phyloP scores from a whole-genome alignment of 1,140 invertebrate species.

The Anastrepha obliqua region DNA sequence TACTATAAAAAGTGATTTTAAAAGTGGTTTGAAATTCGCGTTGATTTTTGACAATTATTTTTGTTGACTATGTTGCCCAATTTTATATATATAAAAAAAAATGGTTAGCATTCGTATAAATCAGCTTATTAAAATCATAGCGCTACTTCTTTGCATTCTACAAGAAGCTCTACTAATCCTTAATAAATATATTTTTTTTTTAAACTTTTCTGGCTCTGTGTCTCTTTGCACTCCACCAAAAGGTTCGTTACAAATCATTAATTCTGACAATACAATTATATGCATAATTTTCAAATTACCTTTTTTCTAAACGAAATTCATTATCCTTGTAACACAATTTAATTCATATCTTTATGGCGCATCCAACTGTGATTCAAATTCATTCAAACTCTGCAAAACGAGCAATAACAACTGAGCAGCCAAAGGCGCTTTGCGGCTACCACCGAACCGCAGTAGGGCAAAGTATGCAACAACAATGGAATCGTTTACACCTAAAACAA shows the following conservation, averaged over 20 bases:
- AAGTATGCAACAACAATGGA: conserved; percentile 30
- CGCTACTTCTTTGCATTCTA: too few species aligned
- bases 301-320: conserved; percentile 18
- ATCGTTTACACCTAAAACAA: background rate
- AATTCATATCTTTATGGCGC: conserved; percentile 44
- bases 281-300: conserved; percentile 46
- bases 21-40: too few species aligned
- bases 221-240: too few species aligned
- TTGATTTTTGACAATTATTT: too few species aligned
- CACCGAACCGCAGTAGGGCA: background rate
- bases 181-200: too few species aligned
- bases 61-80: too few species aligned
- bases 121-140: too few species aligned
- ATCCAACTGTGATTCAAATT: conserved; percentile 55
- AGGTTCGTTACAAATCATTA: background rate
- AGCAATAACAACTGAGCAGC: conserved; percentile 39
- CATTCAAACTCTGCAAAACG: conserved; percentile 52
- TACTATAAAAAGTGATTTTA: too few species aligned
- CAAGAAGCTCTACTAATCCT: too few species aligned
- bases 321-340: conserved; percentile 49
- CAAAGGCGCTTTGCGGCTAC: conserved; percentile 10
- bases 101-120: too few species aligned
- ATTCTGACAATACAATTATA: conserved; percentile 42
- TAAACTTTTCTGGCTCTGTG: too few species aligned
- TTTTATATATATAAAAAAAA: too few species aligned